phyloP scores from a whole-genome alignment of 2,888 invertebrate species.

The Antitype chi region DNA sequence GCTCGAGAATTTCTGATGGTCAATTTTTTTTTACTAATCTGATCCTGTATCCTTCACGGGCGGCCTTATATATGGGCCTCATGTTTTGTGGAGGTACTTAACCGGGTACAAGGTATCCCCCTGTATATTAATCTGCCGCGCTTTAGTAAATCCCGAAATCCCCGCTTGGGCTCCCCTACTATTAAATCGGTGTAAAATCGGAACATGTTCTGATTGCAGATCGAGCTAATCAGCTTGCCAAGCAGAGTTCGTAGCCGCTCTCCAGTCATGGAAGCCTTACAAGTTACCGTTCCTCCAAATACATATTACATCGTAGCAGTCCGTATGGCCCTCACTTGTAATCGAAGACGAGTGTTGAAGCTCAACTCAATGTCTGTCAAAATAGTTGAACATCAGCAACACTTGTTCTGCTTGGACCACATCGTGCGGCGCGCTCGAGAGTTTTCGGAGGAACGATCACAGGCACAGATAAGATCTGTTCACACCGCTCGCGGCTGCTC shows the following conservation, averaged over 20 bases:
- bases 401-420: neutral
- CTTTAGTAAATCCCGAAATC: too few species aligned
- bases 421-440: neutral
- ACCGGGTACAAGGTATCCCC: too few species aligned
- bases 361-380: neutral
- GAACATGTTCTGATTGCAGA: neutral
- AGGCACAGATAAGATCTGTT: constrained; percentile 21
- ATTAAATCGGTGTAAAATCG: neutral
- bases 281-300: neutral
- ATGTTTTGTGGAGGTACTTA: too few species aligned
- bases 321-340: neutral
- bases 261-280: neutral
- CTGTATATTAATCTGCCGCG: too few species aligned
- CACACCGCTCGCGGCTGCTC: neutral
- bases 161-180: too few species aligned
- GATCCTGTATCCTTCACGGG: too few species aligned
- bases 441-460: neutral
- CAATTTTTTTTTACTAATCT: too few species aligned
- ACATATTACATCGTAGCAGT: neutral
- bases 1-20: too few species aligned
- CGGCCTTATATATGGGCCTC: too few species aligned
- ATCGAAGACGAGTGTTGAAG: neutral
- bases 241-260: neutral
- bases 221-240: neutral
- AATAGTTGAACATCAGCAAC: neutral